These are phyloP conservation scores for Australoheros scitulus DNA, from an alignment of 2,113 vertebrate species.

Conservation along the genomic window DNA sequence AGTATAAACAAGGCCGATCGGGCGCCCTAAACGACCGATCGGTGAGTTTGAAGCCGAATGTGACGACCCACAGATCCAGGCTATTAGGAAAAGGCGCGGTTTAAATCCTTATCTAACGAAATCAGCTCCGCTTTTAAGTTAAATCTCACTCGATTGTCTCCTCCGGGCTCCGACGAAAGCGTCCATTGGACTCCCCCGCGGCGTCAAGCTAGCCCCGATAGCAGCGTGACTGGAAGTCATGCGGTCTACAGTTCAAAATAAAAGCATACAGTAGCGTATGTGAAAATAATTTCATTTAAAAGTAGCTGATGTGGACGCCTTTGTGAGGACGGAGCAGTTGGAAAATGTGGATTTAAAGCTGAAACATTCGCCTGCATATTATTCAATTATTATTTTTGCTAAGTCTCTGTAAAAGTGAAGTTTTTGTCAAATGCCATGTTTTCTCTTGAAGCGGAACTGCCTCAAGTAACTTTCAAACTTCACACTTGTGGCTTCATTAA, in stretches of 20 bases:
- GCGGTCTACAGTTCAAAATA: neutral
- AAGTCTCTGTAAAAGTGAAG: neutral
- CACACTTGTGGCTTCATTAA: neutral
- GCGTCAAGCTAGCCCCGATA: constrained; percentile 36
- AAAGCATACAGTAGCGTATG: neutral
- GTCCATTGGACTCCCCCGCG: constrained; percentile 76
- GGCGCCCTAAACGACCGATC: neutral
- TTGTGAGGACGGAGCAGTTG: fast-evolving
- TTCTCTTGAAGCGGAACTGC: neutral
- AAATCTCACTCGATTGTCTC: constrained; percentile 76
- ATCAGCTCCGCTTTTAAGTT: constrained; percentile 20
- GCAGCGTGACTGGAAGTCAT: neutral
- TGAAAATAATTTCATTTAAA: neutral
- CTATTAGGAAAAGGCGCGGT: fast-evolving
- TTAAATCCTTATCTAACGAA: neutral
- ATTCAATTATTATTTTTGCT: neutral
- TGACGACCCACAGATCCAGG: neutral
- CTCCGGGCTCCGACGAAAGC: constrained; percentile 68
- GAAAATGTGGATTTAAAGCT: neutral
- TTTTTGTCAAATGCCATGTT: neutral
- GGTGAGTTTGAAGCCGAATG: neutral
- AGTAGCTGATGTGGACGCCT: fast-evolving
- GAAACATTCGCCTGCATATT: neutral
- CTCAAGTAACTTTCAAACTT: neutral
- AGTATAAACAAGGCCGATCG: constrained; percentile 76